Conservation (phyloP, 2,797 vertebrate species). For the Propithecus perrieri region DNA sequence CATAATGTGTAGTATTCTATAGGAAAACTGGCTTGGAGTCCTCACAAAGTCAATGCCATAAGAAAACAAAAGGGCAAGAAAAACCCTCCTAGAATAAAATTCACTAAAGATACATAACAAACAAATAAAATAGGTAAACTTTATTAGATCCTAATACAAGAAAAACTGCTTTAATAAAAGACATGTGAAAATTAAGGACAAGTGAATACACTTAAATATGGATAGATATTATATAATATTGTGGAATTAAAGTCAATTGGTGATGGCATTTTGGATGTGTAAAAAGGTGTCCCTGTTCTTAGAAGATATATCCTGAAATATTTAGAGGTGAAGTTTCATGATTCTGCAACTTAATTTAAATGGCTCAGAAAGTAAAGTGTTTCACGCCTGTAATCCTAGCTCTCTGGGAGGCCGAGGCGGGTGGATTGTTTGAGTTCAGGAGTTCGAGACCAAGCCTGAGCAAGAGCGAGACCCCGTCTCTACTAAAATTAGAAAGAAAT, state of each 20-base stretch:
- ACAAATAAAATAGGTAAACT: not conserved
- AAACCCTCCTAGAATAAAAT: not conserved
- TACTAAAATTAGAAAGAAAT: no score
- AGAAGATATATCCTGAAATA: not conserved
- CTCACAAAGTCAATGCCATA: not conserved
- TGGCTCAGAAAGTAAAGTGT: not conserved
- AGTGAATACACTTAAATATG: not conserved
- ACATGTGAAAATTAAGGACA: not conserved
- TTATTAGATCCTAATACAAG: not conserved
- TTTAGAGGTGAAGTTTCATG: not conserved
- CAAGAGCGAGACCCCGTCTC: no score
- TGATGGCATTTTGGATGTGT: not conserved
- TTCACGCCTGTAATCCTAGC: no score
- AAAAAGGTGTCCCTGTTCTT: not conserved
- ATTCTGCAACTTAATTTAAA: not conserved
- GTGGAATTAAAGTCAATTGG: not conserved
- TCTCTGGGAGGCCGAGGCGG: no score
- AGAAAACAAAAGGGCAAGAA: not conserved
- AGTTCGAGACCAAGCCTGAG: no score
- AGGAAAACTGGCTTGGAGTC: not conserved
- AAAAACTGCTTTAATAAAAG: no score
- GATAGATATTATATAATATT: not conserved
- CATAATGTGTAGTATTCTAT: not conserved
- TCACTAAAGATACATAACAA: not conserved
- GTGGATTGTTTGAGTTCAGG: no score